These are phyloP conservation scores for Leucoraja erinaceus DNA, from an alignment of 2,113 vertebrate genomes.

Conservation along the genomic window DNA sequence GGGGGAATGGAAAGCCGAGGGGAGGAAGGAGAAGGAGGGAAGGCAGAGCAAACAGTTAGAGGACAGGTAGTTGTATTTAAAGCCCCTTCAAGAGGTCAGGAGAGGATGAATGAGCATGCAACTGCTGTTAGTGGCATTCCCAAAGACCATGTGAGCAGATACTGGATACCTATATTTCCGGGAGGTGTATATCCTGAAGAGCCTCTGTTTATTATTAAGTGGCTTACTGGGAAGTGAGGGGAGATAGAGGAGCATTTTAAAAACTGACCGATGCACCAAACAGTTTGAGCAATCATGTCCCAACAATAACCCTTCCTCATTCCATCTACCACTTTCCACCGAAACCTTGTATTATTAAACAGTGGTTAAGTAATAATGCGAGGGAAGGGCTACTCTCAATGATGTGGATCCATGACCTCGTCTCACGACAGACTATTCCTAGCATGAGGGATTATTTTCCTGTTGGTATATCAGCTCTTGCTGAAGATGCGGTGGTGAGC, in stretches of 20 bases:
- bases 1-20: conserved; percentile 40
- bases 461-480: background rate
- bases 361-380: background rate
- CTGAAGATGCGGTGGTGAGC: background rate
- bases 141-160: conserved; percentile 73
- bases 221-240: conserved; percentile 81
- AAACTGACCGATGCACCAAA: conserved; percentile 51
- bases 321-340: no score
- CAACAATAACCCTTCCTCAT: background rate
- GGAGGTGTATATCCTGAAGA: conserved; percentile 77
- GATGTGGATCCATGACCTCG: background rate
- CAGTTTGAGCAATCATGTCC: background rate
- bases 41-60: background rate
- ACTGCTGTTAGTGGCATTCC: conserved; percentile 82
- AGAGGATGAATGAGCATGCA: conserved; percentile 67
- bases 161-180: conserved; percentile 86
- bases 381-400: background rate
- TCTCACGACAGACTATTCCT: background rate
- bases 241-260: conserved; percentile 73
- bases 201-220: conserved; percentile 84
- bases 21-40: background rate
- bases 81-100: conserved; percentile 45
- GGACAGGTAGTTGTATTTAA: conserved; percentile 42
- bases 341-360: background rate
- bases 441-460: no score